Base-by-base conservation (phyloP, 2,888 invertebrate genomes). In the Eumacrocentrus americanus region DNA sequence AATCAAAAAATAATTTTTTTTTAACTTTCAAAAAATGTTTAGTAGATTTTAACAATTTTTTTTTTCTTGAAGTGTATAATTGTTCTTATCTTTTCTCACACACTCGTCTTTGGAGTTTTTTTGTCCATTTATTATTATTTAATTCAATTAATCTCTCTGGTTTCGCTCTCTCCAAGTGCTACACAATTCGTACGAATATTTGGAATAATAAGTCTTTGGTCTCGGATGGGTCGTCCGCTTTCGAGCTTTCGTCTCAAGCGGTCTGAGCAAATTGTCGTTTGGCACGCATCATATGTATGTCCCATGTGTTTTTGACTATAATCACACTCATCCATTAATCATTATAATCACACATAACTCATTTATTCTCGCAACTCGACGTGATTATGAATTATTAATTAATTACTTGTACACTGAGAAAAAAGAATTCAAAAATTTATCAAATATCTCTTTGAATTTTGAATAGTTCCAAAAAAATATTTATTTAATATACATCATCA, bases 181-280 rank as follows among this genome's bases (percentile, higher is more conserved):
- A n/a, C n/a, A n/a, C n/a, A n/a, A 58, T 58, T 61, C 57, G 57
- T 61, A 62, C 61, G 61, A 63, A 65, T 67, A 63, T 51, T 59
- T 60, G 54, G 68, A 70, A 73, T 22, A n/a, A 22, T 73, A 76
- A 77, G 77, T 77, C 76, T 78, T 78, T 78, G 78, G 76, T 78
- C 78, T 78, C 78, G 72, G 73, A 76, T 76, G 73, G 71, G 72
- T 76, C 71, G 69, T 67, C 71, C 73, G 70, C 72, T 71, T 66
- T 65, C 70, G 70, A 72, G 20, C 37, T 60, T 56, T 25, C 57
- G 55, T 63, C 48, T 62, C 55, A 67, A 72, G 74, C 74, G 71
- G 72, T 73, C 74, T 78, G 78, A 78, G 78, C 78, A 78, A 78
- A 75, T 78, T 74, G 72, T 78, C 78, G 72, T 70, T 75, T 76